Conservation (phyloP, 2,113 vertebrate species). For the Octodon degus region DNA sequence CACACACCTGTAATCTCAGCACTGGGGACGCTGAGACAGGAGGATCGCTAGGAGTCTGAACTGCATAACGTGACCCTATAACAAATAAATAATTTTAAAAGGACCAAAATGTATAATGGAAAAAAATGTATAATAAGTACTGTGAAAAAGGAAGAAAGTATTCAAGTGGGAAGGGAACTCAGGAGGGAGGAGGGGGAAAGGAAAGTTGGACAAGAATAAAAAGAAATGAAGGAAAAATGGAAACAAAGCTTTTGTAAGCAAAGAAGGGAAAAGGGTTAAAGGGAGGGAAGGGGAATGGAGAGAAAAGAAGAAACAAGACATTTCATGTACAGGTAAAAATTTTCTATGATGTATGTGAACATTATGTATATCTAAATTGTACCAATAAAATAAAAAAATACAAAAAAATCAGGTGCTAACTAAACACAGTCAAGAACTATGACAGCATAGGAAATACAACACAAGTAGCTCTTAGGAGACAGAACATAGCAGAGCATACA, state of each 20-base stretch:
- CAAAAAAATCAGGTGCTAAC: not conserved
- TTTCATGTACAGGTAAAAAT: not conserved
- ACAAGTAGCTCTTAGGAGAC: not conserved
- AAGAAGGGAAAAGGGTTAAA: not conserved
- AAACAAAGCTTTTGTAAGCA: not conserved
- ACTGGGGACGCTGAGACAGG: no score
- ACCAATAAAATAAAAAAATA: not conserved
- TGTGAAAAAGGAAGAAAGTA: not conserved
- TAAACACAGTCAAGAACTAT: not conserved
- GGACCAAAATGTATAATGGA: not conserved
- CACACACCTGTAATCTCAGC: no score
- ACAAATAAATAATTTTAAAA: no score
- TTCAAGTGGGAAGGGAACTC: not conserved
- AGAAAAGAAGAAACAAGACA: not conserved
- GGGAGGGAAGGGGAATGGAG: not conserved
- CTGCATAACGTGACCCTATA: no score
- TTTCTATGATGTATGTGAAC: not conserved
- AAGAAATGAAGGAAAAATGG: not conserved
- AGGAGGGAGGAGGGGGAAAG: not conserved
- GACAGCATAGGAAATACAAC: not conserved
- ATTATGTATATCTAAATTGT: not conserved
- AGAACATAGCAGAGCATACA: not conserved
- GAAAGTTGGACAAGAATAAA: not conserved
- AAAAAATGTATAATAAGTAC: not conserved
- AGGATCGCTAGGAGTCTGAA: no score